Conservation (phyloP, 1,140 invertebrate genomes). For the Philopotamus ludificatus region DNA sequence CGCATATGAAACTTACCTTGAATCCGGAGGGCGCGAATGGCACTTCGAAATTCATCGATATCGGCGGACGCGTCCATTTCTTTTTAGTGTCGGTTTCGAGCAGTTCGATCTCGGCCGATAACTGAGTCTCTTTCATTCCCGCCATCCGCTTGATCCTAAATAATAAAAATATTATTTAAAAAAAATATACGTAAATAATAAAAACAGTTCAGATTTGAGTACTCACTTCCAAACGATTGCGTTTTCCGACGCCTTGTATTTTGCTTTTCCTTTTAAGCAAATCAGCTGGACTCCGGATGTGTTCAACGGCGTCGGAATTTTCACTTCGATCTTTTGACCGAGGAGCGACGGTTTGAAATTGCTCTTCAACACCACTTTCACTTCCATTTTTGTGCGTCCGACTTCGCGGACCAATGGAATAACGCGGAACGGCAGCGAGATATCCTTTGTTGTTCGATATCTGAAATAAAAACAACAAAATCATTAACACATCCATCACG, state of each 20-base stretch:
- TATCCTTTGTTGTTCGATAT: slow-evolving; percentile 99
- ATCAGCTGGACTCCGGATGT: slow-evolving; percentile 98
- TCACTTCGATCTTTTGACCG: slow-evolving; percentile 98
- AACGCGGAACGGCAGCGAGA: slow-evolving; percentile 97
- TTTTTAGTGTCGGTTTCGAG: slow-evolving; percentile 98
- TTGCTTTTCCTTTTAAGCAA: slow-evolving; percentile 98
- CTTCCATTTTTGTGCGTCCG: slow-evolving; percentile 98
- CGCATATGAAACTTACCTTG: slow-evolving; percentile 64
- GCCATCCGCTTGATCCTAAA: slow-evolving; percentile 97
- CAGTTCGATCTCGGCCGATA: slow-evolving; percentile 99
- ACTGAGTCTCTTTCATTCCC: slow-evolving; percentile 99
- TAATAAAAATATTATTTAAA: slow-evolving; percentile 28
- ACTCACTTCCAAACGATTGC: slow-evolving; percentile 99
- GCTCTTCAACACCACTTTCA: slow-evolving; percentile 99
- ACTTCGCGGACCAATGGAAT: slow-evolving; percentile 98
- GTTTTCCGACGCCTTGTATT: slow-evolving; percentile 99
- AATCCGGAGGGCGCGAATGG: slow-evolving; percentile 97
- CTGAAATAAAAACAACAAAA: slow-evolving; percentile 56
- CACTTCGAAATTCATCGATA: slow-evolving; percentile 99
- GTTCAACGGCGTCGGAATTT: slow-evolving; percentile 98
- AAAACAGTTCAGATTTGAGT: not conserved
- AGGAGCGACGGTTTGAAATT: slow-evolving; percentile 98
- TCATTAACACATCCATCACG: no score
- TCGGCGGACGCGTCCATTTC: slow-evolving; percentile 99
- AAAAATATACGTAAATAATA: not conserved